Evolutionary conservation across 2,888 invertebrate genomes (phyloP), one percentile per base, ranked within the genome.

Genomic region (Neoscelio sp.): DNA sequence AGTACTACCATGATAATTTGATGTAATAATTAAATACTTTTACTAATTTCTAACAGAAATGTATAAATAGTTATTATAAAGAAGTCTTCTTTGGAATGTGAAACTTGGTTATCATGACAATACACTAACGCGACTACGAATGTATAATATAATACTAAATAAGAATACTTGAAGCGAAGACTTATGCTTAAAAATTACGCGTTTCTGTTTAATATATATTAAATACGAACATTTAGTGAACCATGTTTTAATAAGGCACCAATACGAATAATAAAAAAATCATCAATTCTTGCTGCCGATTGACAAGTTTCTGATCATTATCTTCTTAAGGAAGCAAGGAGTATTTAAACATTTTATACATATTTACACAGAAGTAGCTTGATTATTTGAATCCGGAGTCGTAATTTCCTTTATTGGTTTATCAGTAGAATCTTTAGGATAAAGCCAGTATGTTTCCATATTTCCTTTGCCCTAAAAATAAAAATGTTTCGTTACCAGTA

Each of bases 401-500:
- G 64, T 42, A 28, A 82, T 76, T 30, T 81, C 74, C n/a, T 75
- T 5, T 42, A 8, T 35, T 54, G n/a, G 1, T 20, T 68, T n/a
- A 5, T 17, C 44, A 13, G 1, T 28, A 2, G 48, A 30, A 12
- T 75, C 56, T 89, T 86, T 94, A 2, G 93, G 93, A 83, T 93
- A 92, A 64, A 96, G 89, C 96, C 96, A 96, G 89, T 93, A 96
- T 0, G 96, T 96, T 88, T 95, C 94, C 97, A 97, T 96, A 87
- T 95, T 94, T 26, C 97, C 97, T 91, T 97, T 97, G 15, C 96
- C 97, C 95, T 96, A 90, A 30, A 91, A 91, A 77, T 82, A 81
- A 44, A 58, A 70, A 60, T 44, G 7, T 38, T 58, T 17, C 12
- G 48, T 54, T 44, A 35, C 6, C n/a, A 54, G 8, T 12, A 8